Percentiles rank a stretch among this genome's conserved stretches.
Conservation (phyloP, 2,888 invertebrate genomes). For the Stratiomys singularior region DNA sequence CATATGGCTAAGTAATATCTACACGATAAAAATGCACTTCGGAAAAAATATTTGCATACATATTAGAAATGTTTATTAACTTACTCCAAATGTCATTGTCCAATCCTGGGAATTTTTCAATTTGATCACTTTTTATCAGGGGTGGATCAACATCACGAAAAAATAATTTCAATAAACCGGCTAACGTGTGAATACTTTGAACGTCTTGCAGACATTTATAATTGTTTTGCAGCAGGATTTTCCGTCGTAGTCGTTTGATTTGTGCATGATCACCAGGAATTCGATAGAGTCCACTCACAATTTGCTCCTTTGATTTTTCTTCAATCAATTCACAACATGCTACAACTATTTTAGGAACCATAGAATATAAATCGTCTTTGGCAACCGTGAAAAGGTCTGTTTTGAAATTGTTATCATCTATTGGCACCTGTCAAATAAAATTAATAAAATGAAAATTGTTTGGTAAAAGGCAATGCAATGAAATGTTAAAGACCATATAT, state of each 20-base stretch:
- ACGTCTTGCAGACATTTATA: constrained; percentile 30
- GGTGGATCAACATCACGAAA: constrained; percentile 42
- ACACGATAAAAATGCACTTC: constrained; percentile 39
- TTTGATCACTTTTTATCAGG: constrained; percentile 32
- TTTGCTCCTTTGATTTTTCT: constrained; percentile 32
- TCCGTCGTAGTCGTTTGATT: constrained; percentile 38
- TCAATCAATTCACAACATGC: constrained; percentile 39
- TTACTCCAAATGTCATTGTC: constrained; percentile 31
- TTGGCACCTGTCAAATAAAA: neutral
- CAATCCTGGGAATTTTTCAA: constrained; percentile 29
- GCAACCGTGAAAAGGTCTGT: neutral
- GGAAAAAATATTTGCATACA: constrained; percentile 15
- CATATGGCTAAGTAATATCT: constrained; percentile 16
- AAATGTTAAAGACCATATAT: too few relatives aligned
- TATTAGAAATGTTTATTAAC: neutral
- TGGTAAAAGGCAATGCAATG: too few relatives aligned
- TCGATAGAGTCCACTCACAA: constrained; percentile 34
- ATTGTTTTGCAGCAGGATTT: constrained; percentile 28
- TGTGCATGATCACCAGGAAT: constrained; percentile 38
- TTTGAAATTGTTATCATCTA: neutral
- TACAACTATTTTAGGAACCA: constrained; percentile 30
- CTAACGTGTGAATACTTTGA: constrained; percentile 36
- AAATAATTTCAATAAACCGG: constrained; percentile 33
- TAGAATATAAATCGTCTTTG: constrained; percentile 24
- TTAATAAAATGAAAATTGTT: too few relatives aligned